These are phyloP conservation scores for Oasisia sp. DNA, from an alignment of 2,888 invertebrate species.

Conservation along the genomic window DNA sequence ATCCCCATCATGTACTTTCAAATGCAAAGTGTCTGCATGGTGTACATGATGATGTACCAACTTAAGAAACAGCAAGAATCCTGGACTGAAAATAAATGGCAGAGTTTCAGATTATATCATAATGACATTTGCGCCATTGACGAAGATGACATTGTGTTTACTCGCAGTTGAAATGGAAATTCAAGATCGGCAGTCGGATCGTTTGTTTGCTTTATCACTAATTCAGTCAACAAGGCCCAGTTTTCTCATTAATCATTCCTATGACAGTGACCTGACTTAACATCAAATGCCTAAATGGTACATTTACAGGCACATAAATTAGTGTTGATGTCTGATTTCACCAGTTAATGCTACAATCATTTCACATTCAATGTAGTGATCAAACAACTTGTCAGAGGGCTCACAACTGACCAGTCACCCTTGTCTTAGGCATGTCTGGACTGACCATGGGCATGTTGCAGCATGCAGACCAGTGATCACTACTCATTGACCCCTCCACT, in stretches of 20 bases:
- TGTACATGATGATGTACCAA: no score
- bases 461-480: neutral
- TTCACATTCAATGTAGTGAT: neutral
- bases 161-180: neutral
- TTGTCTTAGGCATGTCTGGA: neutral
- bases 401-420: neutral
- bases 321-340: neutral
- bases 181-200: neutral
- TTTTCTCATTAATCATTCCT: neutral
- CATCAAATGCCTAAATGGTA: neutral
- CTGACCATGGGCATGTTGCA: neutral
- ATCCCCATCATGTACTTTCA: no score
- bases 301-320: neutral
- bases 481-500: neutral
- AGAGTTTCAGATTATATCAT: neutral
- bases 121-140: neutral
- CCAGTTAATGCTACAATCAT: neutral
- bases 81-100: neutral
- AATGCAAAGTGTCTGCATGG: no score
- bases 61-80: no score
- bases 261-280: neutral
- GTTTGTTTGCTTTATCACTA: neutral
- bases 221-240: neutral
- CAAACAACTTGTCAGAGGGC: neutral
- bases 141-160: neutral